Evolutionary conservation across 2,888 invertebrate genomes (phyloP), one percentile per base, ranked within the genome.

Genomic region (Tachystola acroxantha): DNA sequence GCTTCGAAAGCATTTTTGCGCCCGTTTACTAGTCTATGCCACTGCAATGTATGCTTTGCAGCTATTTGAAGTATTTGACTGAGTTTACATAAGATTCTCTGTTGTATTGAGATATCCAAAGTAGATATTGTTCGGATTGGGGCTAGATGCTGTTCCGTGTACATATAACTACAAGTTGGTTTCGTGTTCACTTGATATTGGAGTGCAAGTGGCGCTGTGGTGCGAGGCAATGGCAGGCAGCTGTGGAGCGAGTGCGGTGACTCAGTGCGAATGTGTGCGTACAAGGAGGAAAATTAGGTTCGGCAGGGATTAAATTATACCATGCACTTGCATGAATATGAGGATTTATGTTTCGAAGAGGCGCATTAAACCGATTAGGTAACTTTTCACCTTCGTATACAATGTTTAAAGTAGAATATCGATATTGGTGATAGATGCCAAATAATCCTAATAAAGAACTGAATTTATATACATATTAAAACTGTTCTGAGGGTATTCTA

Each of bases 391-490:
- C 74, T 74, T 75, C 77, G 79, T 82, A 75, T 79, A 85, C 82
- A 80, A 77, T 76, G 73, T 79, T 79, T 74, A 78, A 68, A 57
- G 79, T 84, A 85, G 79, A 68, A 50, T 78, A 73, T 71, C 70
- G 64, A 73, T 78, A 72, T 76, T 82, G 86, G 85, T 84, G 79
- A 84, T 82, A 82, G 73, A 86, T 82, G 86, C 85, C 85, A 84
- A 85, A 86, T 84, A 84, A 86, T 80, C 81, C 80, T 85, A 81
- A 79, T 85, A 85, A 85, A 86, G 85, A 86, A 85, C 85, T 86
- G 86, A 86, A 85, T 84, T 86, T 85, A 78, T 82, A 86, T 81
- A 79, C 75, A 77, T 79, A 81, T 79, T 82, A 80, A 16, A 16
- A 81, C 70, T 76, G 84, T 85, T 84, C 86, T 85, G 84, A 82